These are phyloP conservation scores for Geotrypetes seraphini DNA, from an alignment of 2,797 vertebrate species.

Conservation along the genomic window DNA sequence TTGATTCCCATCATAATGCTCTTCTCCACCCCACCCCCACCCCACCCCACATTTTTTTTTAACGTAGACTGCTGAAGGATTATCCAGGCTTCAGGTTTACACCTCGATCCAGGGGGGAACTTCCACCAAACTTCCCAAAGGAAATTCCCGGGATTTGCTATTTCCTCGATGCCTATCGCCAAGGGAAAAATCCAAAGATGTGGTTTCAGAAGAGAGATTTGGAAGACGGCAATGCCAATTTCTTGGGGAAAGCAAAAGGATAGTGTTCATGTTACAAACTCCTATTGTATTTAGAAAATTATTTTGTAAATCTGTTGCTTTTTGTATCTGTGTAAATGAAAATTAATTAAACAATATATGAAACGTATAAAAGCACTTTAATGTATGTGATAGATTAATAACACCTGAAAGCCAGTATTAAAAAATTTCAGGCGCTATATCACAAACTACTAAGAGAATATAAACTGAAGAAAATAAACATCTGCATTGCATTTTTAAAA, in stretches of 20 bases:
- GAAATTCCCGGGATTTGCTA: conserved; percentile 95
- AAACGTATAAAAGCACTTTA: conserved; percentile 43
- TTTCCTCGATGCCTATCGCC: conserved; percentile 78
- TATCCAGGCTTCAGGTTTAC: conserved; percentile 84
- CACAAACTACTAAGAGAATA: conserved; percentile 23
- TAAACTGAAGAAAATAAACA: conserved; percentile 19
- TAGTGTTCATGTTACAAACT: too few species aligned
- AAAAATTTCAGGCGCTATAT: conserved; percentile 26
- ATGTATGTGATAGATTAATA: too few species aligned
- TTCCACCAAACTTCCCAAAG: conserved; percentile 89
- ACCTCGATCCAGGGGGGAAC: conserved; percentile 86
- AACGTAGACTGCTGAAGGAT: conserved; percentile 80
- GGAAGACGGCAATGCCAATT: conserved; percentile 51
- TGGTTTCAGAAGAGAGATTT: conserved; percentile 49
- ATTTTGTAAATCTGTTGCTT: conserved; percentile 5
- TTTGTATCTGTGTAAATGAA: conserved; percentile 16
- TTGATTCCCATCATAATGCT: too few species aligned
- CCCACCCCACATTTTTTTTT: too few species aligned
- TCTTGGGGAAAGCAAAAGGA: conserved; percentile 54
- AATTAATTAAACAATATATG: conserved; percentile 2
- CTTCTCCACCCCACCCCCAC: too few species aligned
- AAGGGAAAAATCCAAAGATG: conserved; percentile 43
- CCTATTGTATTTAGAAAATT: conserved; percentile 1
- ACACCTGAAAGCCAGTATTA: conserved; percentile 36
- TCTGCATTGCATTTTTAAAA: conserved; percentile 20